Evolutionary conservation across 2,113 vertebrate genomes (phyloP).

Genomic region (Syngnathus floridae): DNA sequence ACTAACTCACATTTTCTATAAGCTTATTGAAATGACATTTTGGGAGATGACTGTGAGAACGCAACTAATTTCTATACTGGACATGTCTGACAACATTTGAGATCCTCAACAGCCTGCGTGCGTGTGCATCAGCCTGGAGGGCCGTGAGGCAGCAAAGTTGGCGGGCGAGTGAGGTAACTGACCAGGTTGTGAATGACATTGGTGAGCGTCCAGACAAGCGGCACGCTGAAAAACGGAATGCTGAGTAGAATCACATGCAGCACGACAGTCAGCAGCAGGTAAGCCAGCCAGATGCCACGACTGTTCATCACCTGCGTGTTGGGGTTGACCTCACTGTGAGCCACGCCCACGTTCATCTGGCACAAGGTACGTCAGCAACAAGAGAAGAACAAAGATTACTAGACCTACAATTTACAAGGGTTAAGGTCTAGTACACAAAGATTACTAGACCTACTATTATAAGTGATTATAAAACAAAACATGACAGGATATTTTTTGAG

Average conservation of each 20-base stretch:
- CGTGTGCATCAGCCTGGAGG: too few species aligned
- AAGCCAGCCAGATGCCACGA: slow-evolving; percentile 89
- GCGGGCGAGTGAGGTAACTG: slow-evolving; percentile 34
- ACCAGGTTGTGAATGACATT: slow-evolving; percentile 95
- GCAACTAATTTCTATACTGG: too few species aligned
- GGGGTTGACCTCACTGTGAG: slow-evolving; percentile 94
- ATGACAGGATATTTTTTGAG: too few species aligned
- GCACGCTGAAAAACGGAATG: slow-evolving; percentile 89
- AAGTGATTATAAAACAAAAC: too few species aligned
- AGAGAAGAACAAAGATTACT: not conserved
- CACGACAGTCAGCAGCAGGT: slow-evolving; percentile 78
- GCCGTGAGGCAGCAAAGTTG: not conserved
- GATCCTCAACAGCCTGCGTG: not conserved
- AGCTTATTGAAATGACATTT: too few species aligned
- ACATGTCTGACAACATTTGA: not conserved
- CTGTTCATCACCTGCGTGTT: slow-evolving; percentile 94
- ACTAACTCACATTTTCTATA: too few species aligned
- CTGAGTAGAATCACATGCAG: slow-evolving; percentile 85
- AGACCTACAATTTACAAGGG: too few species aligned
- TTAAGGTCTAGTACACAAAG: too few species aligned
- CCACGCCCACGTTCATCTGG: slow-evolving; percentile 91
- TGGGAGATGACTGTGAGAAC: too few species aligned
- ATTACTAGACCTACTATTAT: too few species aligned
- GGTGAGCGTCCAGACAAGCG: slow-evolving; percentile 90
- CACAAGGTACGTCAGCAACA: not conserved